Percentiles rank a stretch among this genome's conserved stretches.
Evolutionary conservation across 2,113 vertebrate genomes (phyloP).

Genomic region (Ellobius talpinus): DNA sequence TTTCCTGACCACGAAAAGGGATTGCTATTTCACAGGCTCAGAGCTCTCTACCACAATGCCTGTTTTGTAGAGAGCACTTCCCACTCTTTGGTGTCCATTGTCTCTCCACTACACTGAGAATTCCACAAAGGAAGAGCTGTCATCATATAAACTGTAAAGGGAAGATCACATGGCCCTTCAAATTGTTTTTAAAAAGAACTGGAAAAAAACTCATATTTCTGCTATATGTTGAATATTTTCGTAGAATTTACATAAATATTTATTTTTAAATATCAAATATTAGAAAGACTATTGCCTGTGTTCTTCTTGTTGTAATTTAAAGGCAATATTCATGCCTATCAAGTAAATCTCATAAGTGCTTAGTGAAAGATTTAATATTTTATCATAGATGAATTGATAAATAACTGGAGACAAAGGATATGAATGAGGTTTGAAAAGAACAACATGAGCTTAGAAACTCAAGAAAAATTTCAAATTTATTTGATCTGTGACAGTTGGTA

Average conservation of each 20-base stretch:
- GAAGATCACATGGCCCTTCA: not conserved
- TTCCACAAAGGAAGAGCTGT: not conserved
- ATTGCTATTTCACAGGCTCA: not conserved
- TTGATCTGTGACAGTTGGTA: not conserved
- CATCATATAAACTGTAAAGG: not conserved
- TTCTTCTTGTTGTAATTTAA: not conserved
- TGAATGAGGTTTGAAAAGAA: not conserved
- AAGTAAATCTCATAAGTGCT: not conserved
- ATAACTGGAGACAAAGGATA: not conserved
- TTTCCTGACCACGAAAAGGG: not conserved
- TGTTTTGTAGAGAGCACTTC: not conserved
- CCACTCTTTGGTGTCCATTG: not conserved
- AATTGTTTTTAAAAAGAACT: not conserved
- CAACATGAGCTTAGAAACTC: not conserved
- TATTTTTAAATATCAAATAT: not conserved
- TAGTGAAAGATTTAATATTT: constrained; percentile 3
- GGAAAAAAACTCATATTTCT: not conserved
- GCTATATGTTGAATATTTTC: not conserved
- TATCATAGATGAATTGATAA: constrained; percentile 7
- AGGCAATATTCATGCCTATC: not conserved
- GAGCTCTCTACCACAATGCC: too few relatives aligned
- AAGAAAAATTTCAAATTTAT: not conserved
- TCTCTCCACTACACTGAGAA: not conserved
- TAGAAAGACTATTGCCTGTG: not conserved
- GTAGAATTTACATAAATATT: not conserved